Base-by-base conservation (phyloP, 2,113 vertebrate species). In the Monopterus albus region DNA sequence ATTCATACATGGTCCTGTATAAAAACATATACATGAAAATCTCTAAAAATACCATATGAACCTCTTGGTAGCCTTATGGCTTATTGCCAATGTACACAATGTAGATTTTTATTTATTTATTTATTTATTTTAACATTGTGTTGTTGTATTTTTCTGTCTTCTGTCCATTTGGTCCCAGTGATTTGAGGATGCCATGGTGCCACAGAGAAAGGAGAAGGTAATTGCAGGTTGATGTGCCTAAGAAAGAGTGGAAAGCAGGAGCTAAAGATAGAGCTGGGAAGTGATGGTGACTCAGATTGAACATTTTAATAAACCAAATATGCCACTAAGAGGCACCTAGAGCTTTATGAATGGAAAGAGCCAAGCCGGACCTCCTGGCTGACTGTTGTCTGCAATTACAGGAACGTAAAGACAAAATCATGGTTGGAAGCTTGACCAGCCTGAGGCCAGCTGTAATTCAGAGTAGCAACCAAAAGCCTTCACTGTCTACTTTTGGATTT, bases 241-340 rank as follows among this genome's bases (percentile, higher is more conserved):
- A 82, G 79, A 45, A 63, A 72, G 79, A 83, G 79, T 68, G 61
- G 78, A 87, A 89, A 75, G 49, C 68, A 66, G 55, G 29, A 72
- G 52, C 85, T 92, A 92, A 92, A 90, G 77, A 91, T 92, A 90
- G 82, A 71, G 59, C 8, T 67, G 75, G 83, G 84, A 89, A 85
- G 83, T 90, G 68, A 87, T 51, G 51, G 69, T 72, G 73, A 66
- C 71, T 75, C 60, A 83, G 76, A 89, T 91, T 82, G 79, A 89
- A 85, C 72, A 25, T 87, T 93, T 92, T 91, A 92, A 90, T 93
- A 92, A 91, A 92, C 84, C 81, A 42, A 86, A 82, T 71, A 61
- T 25, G 72, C 90, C 92, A 92, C 92, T 92, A 92, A 94, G 65
- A 89, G 88, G 84, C 85, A 87, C 72, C 84, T 90, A 14, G 25